phyloP scores from a whole-genome alignment of 2,113 vertebrate species.

The Hassar affinis region DNA sequence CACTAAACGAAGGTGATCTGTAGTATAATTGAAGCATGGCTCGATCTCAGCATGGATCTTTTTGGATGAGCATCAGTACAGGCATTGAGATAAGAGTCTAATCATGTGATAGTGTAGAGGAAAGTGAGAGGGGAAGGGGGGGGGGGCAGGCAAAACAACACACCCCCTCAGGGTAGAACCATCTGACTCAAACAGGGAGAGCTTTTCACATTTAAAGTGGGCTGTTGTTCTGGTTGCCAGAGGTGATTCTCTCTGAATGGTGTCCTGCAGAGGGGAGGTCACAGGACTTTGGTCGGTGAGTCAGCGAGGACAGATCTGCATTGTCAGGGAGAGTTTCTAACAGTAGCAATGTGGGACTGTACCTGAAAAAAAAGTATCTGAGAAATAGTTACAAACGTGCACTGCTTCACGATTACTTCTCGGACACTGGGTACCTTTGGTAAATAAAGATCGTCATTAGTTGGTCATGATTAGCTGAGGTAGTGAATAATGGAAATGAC shows the following conservation, averaged over 20 bases:
- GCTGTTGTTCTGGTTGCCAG: conserved; percentile 53
- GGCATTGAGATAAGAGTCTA: conserved; percentile 9
- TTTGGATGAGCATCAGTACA: neutral
- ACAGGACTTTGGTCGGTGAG: conserved; percentile 34
- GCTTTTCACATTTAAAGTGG: conserved; percentile 55
- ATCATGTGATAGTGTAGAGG: conserved; percentile 45
- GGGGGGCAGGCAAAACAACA: neutral
- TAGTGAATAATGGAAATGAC: neutral
- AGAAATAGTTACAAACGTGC: neutral
- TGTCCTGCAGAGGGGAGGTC: conserved; percentile 44
- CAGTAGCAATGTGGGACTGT: neutral
- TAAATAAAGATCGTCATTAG: neutral
- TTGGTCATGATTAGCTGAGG: neutral
- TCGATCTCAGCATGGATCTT: neutral
- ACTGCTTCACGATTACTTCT: neutral
- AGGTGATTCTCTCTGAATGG: conserved; percentile 47
- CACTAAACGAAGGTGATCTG: neutral
- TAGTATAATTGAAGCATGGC: neutral
- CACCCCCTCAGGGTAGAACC: conserved; percentile 41
- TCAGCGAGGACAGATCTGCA: conserved; percentile 13
- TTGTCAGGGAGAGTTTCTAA: conserved; percentile 9
- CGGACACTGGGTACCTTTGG: neutral
- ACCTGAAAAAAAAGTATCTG: no score
- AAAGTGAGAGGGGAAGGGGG: conserved; percentile 6
- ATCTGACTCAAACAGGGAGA: conserved; percentile 53